phyloP scores from a whole-genome alignment of 2,113 vertebrate genomes.

The Brachyhypopomus gauderio region DNA sequence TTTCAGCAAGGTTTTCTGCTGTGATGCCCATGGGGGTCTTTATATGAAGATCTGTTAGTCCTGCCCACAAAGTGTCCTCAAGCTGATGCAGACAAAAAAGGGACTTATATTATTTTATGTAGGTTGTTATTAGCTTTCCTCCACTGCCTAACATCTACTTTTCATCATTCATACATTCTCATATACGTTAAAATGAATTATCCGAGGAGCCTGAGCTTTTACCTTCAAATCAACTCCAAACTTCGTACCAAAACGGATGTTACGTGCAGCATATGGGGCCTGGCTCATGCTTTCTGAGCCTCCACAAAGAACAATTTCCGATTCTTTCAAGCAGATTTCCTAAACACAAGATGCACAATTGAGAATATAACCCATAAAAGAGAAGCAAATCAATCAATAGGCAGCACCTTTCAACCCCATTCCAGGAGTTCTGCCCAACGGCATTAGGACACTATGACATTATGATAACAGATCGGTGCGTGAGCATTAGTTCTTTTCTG shows the following conservation, averaged over 20 bases:
- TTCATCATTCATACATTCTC: neutral
- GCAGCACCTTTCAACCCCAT: neutral
- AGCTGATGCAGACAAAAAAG: constrained; percentile 69
- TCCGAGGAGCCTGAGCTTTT: neutral
- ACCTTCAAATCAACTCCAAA: constrained; percentile 91
- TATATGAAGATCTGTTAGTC: constrained; percentile 84
- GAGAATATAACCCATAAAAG: neutral
- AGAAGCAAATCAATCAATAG: neutral
- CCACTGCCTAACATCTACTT: neutral
- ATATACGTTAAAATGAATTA: neutral
- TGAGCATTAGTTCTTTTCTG: neutral
- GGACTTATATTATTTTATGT: neutral
- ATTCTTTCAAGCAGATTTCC: constrained; percentile 91
- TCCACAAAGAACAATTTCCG: constrained; percentile 90
- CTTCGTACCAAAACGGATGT: constrained; percentile 89
- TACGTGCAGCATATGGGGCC: constrained; percentile 84
- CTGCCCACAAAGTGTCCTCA: constrained; percentile 89
- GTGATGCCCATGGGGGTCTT: constrained; percentile 90
- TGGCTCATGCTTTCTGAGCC: constrained; percentile 97
- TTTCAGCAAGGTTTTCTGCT: constrained; percentile 92
- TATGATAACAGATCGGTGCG: neutral
- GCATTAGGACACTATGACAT: neutral
- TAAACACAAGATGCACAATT: constrained; percentile 61
- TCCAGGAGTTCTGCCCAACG: neutral
- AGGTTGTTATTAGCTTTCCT: no score